A percentile compares a stretch with the other conserved stretches of the same genome.
phyloP scores from a whole-genome alignment of 2,113 vertebrate species.

The Heterocephalus glaber region DNA sequence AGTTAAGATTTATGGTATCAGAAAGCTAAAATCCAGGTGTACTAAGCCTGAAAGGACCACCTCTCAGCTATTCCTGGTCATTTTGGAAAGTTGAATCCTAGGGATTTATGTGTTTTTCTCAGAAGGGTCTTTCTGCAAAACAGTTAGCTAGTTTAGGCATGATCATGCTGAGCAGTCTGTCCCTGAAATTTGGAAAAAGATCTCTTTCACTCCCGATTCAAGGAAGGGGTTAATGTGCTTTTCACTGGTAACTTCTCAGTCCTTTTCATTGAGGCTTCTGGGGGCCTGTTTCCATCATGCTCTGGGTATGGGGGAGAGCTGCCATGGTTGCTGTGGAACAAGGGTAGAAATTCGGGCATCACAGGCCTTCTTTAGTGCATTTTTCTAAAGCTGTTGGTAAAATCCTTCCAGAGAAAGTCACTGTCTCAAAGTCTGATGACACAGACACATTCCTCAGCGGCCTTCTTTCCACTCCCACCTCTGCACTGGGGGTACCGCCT shows the following conservation, averaged over 20 bases:
- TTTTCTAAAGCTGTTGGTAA: constrained; percentile 27
- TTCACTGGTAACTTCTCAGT: constrained; percentile 25
- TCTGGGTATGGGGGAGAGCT: not conserved
- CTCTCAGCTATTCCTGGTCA: not conserved
- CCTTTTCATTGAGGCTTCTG: constrained; percentile 6
- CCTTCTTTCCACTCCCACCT: not conserved
- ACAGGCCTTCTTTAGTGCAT: not conserved
- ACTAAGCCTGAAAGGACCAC: not conserved
- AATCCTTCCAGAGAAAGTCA: not conserved
- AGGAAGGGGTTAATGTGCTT: constrained; percentile 59
- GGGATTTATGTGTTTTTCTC: not conserved
- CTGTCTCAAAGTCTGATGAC: not conserved
- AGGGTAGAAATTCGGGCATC: not conserved
- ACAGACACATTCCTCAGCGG: not conserved
- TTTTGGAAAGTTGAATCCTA: not conserved
- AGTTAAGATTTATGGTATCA: not conserved
- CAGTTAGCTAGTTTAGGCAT: not conserved
- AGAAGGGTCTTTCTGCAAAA: not conserved
- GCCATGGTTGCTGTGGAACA: constrained; percentile 4
- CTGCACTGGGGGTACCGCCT: not conserved
- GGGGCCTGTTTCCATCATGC: not conserved
- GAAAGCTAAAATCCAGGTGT: not conserved
- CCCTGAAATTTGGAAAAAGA: not conserved
- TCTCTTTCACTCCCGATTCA: not conserved
- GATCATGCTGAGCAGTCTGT: not conserved